These are phyloP conservation scores for Kryptolebias ocellatus DNA, from an alignment of 2,797 vertebrate species.

Conservation along the genomic window DNA sequence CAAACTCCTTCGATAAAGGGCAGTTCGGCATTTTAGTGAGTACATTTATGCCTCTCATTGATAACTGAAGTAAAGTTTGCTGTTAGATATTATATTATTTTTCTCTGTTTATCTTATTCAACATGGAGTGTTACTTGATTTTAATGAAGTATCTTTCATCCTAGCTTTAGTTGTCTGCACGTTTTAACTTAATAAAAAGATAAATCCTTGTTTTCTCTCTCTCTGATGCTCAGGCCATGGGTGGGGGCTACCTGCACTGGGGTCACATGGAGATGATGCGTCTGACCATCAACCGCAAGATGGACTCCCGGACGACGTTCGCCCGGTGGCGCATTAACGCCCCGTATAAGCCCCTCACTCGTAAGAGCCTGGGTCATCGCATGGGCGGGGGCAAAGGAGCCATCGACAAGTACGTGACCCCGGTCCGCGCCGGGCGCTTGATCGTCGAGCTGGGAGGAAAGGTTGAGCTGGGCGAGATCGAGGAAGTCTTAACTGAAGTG, in stretches of 20 bases:
- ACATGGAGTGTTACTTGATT: not conserved
- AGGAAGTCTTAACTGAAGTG: slow-evolving; percentile 81
- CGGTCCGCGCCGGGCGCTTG: slow-evolving; percentile 85
- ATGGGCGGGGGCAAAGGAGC: slow-evolving; percentile 98
- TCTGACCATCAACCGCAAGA: slow-evolving; percentile 87
- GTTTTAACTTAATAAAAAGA: not conserved
- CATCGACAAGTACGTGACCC: slow-evolving; percentile 91
- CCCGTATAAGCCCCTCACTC: slow-evolving; percentile 89
- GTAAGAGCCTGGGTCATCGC: slow-evolving; percentile 91
- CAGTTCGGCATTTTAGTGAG: slow-evolving; percentile 93
- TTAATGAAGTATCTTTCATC: not conserved
- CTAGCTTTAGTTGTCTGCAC: not conserved
- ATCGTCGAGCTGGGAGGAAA: slow-evolving; percentile 91
- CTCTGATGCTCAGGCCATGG: slow-evolving; percentile 83
- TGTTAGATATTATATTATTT: not conserved
- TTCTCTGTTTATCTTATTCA: too few species aligned
- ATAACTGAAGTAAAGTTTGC: not conserved
- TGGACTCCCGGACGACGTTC: slow-evolving; percentile 87
- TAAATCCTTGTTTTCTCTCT: not conserved
- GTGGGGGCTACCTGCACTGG: slow-evolving; percentile 93
- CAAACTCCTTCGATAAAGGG: slow-evolving; percentile 84
- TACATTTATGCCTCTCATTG: slow-evolving; percentile 7
- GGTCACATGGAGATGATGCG: slow-evolving; percentile 98
- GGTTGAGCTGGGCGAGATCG: slow-evolving; percentile 86
- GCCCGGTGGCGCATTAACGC: slow-evolving; percentile 88